A percentile compares a stretch with the other conserved stretches of the same genome.
Evolutionary conservation across 2,888 invertebrate species (phyloP).

Genomic region (Brachyopa scutellaris): DNA sequence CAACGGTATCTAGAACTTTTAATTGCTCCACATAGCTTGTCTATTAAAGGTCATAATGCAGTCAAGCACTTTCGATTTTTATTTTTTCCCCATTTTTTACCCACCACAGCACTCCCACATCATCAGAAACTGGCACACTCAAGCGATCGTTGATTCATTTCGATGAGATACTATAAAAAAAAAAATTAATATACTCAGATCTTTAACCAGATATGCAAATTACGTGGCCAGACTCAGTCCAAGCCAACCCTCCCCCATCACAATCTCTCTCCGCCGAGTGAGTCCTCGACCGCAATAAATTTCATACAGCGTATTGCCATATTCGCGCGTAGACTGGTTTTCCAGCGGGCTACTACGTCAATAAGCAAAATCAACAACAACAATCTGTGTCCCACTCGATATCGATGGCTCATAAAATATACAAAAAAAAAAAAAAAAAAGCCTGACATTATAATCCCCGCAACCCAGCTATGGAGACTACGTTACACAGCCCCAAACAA

Average conservation of each 20-base stretch:
- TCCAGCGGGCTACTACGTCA: conserved; percentile 25
- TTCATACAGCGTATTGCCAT: conserved; percentile 61
- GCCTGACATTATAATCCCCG: conserved; percentile 54
- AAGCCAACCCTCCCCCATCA: background rate
- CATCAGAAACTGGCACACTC: conserved; percentile 14
- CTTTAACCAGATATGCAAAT: conserved; percentile 64
- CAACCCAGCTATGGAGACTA: conserved; percentile 14
- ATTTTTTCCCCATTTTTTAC: conserved; percentile 6
- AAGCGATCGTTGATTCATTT: conserved; percentile 52
- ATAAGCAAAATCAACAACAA: conserved; percentile 7
- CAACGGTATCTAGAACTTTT: conserved; percentile 35
- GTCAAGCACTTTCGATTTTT: conserved; percentile 61
- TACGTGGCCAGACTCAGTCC: conserved; percentile 40
- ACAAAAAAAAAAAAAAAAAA: conserved; percentile 25
- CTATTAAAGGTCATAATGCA: conserved; percentile 50
- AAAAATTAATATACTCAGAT: conserved; percentile 45
- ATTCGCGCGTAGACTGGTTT: conserved; percentile 49
- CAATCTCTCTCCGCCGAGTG: background rate
- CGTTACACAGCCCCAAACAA: conserved; percentile 44
- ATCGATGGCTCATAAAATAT: conserved; percentile 52
- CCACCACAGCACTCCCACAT: conserved; percentile 46
- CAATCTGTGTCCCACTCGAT: conserved; percentile 38
- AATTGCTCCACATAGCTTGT: conserved; percentile 47
- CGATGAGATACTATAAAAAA: conserved; percentile 8
- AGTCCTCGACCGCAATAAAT: conserved; percentile 71